Conservation (phyloP, 2,113 vertebrate genomes). For the Apteryx mantelli region DNA sequence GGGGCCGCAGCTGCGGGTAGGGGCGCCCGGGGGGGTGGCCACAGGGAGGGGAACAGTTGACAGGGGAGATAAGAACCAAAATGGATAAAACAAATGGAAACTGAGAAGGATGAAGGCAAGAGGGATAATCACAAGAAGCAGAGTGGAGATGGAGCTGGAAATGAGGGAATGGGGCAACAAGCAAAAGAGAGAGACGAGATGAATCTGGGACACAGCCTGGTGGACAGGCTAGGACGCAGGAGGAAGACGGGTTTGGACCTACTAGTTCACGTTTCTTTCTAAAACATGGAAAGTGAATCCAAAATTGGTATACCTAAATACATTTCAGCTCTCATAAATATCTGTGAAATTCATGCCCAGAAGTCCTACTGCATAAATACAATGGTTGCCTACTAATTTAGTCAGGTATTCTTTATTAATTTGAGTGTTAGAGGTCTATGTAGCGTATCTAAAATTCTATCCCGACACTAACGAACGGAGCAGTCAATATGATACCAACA, state of each 20-base stretch:
- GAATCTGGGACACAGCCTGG: background rate
- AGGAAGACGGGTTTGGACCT: background rate
- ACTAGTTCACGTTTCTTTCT: background rate
- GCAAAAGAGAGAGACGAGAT: background rate
- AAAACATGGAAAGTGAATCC: background rate
- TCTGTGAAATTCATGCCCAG: background rate
- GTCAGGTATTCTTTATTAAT: background rate
- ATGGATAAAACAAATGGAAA: background rate
- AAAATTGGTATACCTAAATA: background rate
- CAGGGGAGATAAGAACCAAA: background rate
- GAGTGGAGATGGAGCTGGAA: background rate
- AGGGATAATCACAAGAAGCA: background rate
- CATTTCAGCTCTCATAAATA: background rate
- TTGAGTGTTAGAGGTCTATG: background rate
- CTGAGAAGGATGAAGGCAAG: background rate
- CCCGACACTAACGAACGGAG: background rate
- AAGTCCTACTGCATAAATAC: background rate
- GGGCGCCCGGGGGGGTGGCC: background rate
- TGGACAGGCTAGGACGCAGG: background rate
- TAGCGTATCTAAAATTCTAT: background rate
- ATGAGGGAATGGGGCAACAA: background rate
- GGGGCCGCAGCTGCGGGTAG: accelerated
- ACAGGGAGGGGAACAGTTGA: background rate
- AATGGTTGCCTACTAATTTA: background rate
- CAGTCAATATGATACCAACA: background rate